Base-by-base conservation (phyloP, 2,888 invertebrate species). In the Enchytraeus crypticus region DNA sequence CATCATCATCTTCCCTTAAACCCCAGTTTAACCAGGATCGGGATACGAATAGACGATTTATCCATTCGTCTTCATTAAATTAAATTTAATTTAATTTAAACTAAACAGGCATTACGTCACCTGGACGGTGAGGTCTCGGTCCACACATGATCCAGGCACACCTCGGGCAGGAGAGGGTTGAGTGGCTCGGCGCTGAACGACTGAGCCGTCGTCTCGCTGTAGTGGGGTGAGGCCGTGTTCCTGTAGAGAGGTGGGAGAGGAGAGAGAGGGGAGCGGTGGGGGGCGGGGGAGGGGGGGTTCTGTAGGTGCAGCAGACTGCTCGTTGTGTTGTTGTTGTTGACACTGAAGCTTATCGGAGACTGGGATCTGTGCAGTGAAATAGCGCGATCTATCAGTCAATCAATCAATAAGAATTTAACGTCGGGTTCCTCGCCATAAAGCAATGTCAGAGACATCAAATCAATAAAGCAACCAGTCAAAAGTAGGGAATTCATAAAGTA, bases 91-190 rank as follows among this genome's bases (percentile, higher is more conserved):
- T n/a, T n/a, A n/a, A n/a, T n/a, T n/a, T n/a, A n/a, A n/a, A 38
- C 21, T 5, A 38, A 30, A 57, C 23, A 58, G 53, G 5, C 26
- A 5, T 45, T 27, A 45, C 68, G 70, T 79, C 81, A 79, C 79
- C 33, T 79, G 73, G 14, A 77, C 69, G 23, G 72, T 73, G 72
- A 70, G 5, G 74, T 69, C 61, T 93, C 93, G 0, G 88, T 88
- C 93, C 93, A 95, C 18, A 92, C 81, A 73, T 89, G 88, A 69
- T 95, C 92, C 51, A 95, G 81, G 72, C 92, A 92, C 66, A 92
- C 83, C 69, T 89, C 88, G 0, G 93, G 92, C 69, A 87, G 86
- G 30, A 90, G 80, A 0, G 89, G 89, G 27, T 60, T 57, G 26
- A 26, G 46, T 21, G 49, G 23, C 11, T 61, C 60, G 29, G 38